phyloP scores from a whole-genome alignment of 2,797 vertebrate genomes.

The Chiloscyllium punctatum region DNA sequence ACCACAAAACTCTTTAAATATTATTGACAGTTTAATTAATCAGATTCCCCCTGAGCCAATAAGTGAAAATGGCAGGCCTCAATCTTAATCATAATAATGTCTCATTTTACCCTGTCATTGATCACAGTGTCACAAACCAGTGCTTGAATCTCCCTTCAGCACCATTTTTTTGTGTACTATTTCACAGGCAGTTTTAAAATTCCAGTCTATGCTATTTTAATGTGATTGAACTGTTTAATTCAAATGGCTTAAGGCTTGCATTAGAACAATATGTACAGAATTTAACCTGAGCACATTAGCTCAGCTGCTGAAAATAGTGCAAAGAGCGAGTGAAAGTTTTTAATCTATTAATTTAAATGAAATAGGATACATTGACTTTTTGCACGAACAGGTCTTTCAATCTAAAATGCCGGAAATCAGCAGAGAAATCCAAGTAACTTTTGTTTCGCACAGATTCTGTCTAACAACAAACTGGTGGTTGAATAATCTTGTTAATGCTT shows the following conservation, averaged over 20 bases:
- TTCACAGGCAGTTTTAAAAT: not conserved
- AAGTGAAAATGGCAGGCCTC: not conserved
- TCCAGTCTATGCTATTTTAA: not conserved
- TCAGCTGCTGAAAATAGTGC: not conserved
- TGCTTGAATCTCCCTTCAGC: not conserved
- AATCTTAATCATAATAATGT: not conserved
- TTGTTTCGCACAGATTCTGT: not conserved
- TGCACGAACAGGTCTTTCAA: no score
- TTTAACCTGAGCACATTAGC: not conserved
- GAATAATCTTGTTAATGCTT: not conserved
- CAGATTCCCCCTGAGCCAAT: not conserved
- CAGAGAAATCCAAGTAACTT: not conserved
- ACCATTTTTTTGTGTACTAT: not conserved
- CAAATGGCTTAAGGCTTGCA: not conserved
- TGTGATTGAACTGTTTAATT: not conserved
- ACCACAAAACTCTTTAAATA: not conserved
- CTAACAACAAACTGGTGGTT: not conserved
- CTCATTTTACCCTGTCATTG: not conserved
- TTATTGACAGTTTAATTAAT: slow-evolving; percentile 5
- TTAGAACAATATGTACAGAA: not conserved
- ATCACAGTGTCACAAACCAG: not conserved
- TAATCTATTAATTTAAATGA: not conserved
- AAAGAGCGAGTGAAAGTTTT: not conserved
- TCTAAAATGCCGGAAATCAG: not conserved
- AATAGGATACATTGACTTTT: not conserved